Base-by-base conservation (phyloP, 64 coral and sea anemone genomes). In the Pachyseris speciosa region DNA sequence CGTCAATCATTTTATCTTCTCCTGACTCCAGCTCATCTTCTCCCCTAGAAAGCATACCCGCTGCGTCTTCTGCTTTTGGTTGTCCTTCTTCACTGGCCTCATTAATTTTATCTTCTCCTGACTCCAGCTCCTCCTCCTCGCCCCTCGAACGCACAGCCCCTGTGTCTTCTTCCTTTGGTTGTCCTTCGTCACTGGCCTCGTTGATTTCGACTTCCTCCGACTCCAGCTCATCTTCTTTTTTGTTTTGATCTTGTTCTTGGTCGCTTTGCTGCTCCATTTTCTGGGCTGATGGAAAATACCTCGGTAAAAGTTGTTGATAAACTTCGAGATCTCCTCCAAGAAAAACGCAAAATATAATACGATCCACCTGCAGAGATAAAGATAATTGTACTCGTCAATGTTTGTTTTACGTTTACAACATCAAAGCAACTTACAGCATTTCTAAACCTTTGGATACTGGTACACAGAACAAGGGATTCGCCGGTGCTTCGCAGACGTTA, bases 321-420 rank as follows among this genome's bases (percentile, higher is more conserved):
- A 84, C 68, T 3, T 84, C 77, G 29, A 92, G 26, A 39, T 85
- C 77, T 19, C 40, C 79, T 34, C 37, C 61, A 36, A 72, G 69
- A 45, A 84, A 84, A 53, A 83, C 65, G 38, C 78, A 92, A 45
- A 92, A 84, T 25, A 84, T 92, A 19, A 92, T 84, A 3, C 77
- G 77, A 74, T 68, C 78, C 28, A 84, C 80, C 89, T 92, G 63
- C 20, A 90, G 10, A 37, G 15, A 30, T 19, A 7, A 42, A 60
- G 3, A 53, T 57, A 13, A 29, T 19, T 11, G 5, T 20, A 17
- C 1, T 37, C 22, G 5, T 37, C 10, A 22, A 38, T 20, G 17
- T 40, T 71, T 19, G 27, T 27, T 5, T 61, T 61, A 24, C 58
- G 27, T 61, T 27, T 25, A 3, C 1, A 5, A 24, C 22, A 24